Evolutionary conservation across 2,797 vertebrate species (phyloP).

Genomic region (Chelon labrosus): DNA sequence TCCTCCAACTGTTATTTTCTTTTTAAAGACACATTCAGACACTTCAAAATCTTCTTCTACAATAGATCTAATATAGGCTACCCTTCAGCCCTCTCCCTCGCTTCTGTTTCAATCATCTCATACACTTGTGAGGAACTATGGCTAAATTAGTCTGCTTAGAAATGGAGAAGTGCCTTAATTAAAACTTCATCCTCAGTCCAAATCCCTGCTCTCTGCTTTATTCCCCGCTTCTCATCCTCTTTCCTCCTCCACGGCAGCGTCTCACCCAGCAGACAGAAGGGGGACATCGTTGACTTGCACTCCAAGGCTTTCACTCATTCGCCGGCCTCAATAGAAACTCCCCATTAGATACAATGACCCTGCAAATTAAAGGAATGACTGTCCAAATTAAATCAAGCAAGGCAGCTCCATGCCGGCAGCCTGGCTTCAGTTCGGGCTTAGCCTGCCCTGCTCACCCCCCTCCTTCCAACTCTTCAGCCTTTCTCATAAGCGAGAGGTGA

Average conservation of each 20-base stretch:
- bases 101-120: slow-evolving; percentile 76
- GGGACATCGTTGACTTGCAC: slow-evolving; percentile 81
- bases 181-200: slow-evolving; percentile 78
- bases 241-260: slow-evolving; percentile 51
- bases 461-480: slow-evolving; percentile 55
- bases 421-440: slow-evolving; percentile 46
- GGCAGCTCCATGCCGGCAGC: slow-evolving; percentile 62
- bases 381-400: slow-evolving; percentile 85
- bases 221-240: slow-evolving; percentile 70
- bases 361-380: slow-evolving; percentile 83
- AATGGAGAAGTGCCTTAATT: slow-evolving; percentile 81
- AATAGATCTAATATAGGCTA: slow-evolving; percentile 74
- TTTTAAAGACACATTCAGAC: slow-evolving; percentile 66
- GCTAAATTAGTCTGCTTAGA: slow-evolving; percentile 81
- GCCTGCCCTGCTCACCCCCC: slow-evolving; percentile 20
- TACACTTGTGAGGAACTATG: slow-evolving; percentile 76
- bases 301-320: slow-evolving; percentile 72
- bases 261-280: slow-evolving; percentile 70
- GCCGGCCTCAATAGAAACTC: slow-evolving; percentile 72
- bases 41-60: slow-evolving; percentile 62
- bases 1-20: slow-evolving; percentile 65
- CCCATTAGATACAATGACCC: slow-evolving; percentile 82
- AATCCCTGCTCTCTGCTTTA: slow-evolving; percentile 62
- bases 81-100: slow-evolving; percentile 59
- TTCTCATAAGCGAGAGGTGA: slow-evolving; percentile 76